These are phyloP conservation scores for Halyomorpha halys DNA, from an alignment of 1,140 invertebrate genomes.

Conservation along the genomic window DNA sequence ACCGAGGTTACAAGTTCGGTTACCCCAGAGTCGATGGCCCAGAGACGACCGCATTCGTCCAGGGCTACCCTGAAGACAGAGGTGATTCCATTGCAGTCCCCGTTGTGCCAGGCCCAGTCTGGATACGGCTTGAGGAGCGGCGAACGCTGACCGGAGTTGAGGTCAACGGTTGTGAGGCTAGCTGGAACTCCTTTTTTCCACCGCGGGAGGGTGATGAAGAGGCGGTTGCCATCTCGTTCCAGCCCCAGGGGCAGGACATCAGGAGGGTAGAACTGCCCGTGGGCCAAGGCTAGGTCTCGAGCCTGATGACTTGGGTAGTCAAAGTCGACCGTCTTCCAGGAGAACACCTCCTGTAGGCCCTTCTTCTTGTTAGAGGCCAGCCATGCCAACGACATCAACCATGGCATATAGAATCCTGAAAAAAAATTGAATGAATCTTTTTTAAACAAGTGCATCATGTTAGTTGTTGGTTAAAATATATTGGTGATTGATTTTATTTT, in stretches of 20 bases:
- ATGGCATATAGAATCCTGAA: conserved; percentile 24
- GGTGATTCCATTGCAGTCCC: conserved; percentile 50
- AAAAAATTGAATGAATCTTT: not conserved
- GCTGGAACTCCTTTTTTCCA: conserved; percentile 71
- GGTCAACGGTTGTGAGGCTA: conserved; percentile 42
- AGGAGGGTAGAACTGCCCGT: conserved; percentile 48
- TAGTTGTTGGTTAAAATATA: too few relatives aligned
- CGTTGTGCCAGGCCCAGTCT: conserved; percentile 56
- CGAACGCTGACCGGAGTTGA: conserved; percentile 38
- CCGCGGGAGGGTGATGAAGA: conserved; percentile 50
- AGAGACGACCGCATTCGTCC: conserved; percentile 57
- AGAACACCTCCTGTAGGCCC: conserved; percentile 29
- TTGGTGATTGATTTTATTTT: too few relatives aligned
- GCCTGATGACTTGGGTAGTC: conserved; percentile 28
- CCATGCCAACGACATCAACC: conserved; percentile 24
- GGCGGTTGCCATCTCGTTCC: conserved; percentile 50
- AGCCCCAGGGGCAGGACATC: conserved; percentile 64
- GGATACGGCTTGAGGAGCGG: conserved; percentile 61
- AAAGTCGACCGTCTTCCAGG: conserved; percentile 31
- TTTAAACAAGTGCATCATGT: too few relatives aligned
- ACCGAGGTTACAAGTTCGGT: conserved; percentile 56
- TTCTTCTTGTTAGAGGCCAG: not conserved
- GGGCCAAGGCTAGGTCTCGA: conserved; percentile 35
- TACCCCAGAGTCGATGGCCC: conserved; percentile 64
- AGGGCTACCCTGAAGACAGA: conserved; percentile 66